A percentile compares a stretch with the other conserved stretches of the same genome.
phyloP scores from a whole-genome alignment of 2,797 vertebrate species.

The Phylloscopus collybita region DNA sequence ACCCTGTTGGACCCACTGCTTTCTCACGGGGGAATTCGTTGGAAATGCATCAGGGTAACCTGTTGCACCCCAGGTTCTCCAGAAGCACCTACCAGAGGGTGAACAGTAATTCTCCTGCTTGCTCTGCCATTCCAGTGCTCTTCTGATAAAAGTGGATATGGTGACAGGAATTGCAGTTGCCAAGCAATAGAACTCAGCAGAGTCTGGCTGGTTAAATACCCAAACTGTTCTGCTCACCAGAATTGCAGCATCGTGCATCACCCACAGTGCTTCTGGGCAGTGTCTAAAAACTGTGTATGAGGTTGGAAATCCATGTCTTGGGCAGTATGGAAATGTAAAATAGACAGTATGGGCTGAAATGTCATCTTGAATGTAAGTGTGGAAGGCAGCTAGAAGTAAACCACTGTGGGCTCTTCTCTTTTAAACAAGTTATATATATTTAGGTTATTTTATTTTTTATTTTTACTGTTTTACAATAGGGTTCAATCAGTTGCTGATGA shows the following conservation, averaged over 20 bases:
- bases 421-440: not conserved
- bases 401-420: not conserved
- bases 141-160: not conserved
- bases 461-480: not conserved
- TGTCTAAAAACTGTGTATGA: not conserved
- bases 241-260: not conserved
- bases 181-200: not conserved
- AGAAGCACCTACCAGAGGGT: not conserved
- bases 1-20: not conserved
- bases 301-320: not conserved
- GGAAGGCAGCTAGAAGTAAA: not conserved
- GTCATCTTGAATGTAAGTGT: not conserved
- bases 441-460: not conserved
- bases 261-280: not conserved
- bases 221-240: not conserved
- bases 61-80: not conserved
- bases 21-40: not conserved
- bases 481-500: not conserved
- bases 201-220: not conserved
- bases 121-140: not conserved
- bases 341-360: not conserved
- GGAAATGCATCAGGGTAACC: not conserved
- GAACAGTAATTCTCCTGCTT: not conserved
- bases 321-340: not conserved
- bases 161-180: constrained; percentile 1